Evolutionary conservation across 37 sponge, comb jelly and placozoan genomes (phyloP).

Genomic region (Axinella damicornis): DNA sequence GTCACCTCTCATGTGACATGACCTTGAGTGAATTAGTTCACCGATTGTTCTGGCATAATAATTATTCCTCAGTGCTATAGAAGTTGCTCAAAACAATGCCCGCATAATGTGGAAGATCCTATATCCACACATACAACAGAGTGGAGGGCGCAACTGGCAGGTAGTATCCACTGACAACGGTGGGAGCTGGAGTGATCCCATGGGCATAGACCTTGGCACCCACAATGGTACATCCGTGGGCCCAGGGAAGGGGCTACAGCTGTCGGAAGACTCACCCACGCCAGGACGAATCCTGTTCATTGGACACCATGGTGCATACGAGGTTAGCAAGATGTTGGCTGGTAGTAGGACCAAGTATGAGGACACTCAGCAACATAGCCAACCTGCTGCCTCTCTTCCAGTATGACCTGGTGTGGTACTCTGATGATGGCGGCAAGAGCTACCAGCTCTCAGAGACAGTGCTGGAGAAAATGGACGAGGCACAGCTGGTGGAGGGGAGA

Average conservation of each 20-base stretch:
- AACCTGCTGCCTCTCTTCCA: not conserved
- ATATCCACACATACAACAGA: not conserved
- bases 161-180: slow-evolving; percentile 7
- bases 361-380: too few relatives aligned
- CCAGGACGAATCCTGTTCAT: slow-evolving; percentile 44
- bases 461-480: slow-evolving; percentile 50
- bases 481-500: slow-evolving; percentile 37
- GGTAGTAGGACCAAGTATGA: too few relatives aligned
- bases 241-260: slow-evolving; percentile 24
- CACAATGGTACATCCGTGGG: slow-evolving; percentile 6
- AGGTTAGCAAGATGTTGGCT: slow-evolving; percentile 1
- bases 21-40: too few relatives aligned
- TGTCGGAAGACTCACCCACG: slow-evolving; percentile 11
- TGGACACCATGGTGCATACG: slow-evolving; percentile 46
- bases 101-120: too few relatives aligned
- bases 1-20: too few relatives aligned
- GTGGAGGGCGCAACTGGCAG: not conserved
- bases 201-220: not conserved
- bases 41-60: too few relatives aligned
- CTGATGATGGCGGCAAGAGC: slow-evolving; percentile 40
- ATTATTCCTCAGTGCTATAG: too few relatives aligned
- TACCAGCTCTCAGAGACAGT: slow-evolving; percentile 5
- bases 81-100: too few relatives aligned
- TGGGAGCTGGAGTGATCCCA: slow-evolving; percentile 3
- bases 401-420: slow-evolving; percentile 57